These are phyloP conservation scores for Henicopernis longicauda DNA, from an alignment of 2,113 vertebrate species.

Conservation along the genomic window DNA sequence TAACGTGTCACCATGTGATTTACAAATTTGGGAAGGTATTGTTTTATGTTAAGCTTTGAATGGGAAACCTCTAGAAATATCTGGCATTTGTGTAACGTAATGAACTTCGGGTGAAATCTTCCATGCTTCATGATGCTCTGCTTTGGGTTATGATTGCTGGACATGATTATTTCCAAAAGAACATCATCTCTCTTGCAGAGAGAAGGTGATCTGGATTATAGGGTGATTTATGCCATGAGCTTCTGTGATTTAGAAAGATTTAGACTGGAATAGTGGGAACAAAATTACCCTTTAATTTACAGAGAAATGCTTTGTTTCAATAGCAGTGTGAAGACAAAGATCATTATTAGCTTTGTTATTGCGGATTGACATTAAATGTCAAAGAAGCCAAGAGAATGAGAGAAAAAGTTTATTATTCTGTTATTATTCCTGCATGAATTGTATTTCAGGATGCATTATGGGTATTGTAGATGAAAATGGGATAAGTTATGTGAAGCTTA, in stretches of 20 bases:
- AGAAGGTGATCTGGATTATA: not conserved
- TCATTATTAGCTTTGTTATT: conserved; percentile 22
- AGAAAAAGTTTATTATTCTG: conserved; percentile 23
- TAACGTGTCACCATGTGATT: not conserved
- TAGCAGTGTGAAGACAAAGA: conserved; percentile 10
- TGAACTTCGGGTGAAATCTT: not conserved
- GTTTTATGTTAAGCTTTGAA: not conserved
- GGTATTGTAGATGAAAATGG: not conserved
- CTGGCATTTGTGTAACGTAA: not conserved
- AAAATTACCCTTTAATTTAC: conserved; percentile 24
- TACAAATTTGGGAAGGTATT: not conserved
- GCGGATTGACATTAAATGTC: conserved; percentile 38
- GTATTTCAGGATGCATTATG: not conserved
- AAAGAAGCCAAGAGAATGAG: conserved; percentile 30
- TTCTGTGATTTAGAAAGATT: not conserved
- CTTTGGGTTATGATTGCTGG: not conserved
- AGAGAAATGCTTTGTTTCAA: conserved; percentile 33
- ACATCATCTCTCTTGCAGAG: not conserved
- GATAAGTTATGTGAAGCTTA: not conserved
- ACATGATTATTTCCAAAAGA: not conserved
- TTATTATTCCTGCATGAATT: conserved; percentile 21
- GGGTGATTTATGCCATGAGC: not conserved
- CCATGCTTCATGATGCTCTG: not conserved
- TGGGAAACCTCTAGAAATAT: not conserved
- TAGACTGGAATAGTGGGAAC: not conserved